These are phyloP conservation scores for Pan troglodytes DNA, from an alignment of 2,113 vertebrate genomes.

Conservation along the genomic window NHGRI_mPanTro3-v2.1_pri NC_072415.2:78267001-78267500, in stretches of 20 bases:
- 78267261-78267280: neutral
- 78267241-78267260: neutral
- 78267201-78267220: neutral
- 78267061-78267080: neutral
- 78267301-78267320: neutral
- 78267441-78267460: neutral
- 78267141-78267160: neutral
- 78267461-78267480: neutral
- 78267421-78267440: neutral
- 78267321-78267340: neutral
- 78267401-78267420: neutral
- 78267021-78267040: neutral
- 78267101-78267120: neutral
- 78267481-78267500: neutral
- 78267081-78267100: neutral
- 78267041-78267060: neutral
- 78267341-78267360: neutral
- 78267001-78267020: neutral
- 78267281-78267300: no score
- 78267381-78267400: neutral
- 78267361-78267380: neutral
- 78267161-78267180: neutral
- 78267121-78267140: neutral
- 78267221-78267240: neutral
- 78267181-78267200: neutral